Base-by-base conservation (phyloP, 2,113 vertebrate species). In the Aviceda subcristata region DNA sequence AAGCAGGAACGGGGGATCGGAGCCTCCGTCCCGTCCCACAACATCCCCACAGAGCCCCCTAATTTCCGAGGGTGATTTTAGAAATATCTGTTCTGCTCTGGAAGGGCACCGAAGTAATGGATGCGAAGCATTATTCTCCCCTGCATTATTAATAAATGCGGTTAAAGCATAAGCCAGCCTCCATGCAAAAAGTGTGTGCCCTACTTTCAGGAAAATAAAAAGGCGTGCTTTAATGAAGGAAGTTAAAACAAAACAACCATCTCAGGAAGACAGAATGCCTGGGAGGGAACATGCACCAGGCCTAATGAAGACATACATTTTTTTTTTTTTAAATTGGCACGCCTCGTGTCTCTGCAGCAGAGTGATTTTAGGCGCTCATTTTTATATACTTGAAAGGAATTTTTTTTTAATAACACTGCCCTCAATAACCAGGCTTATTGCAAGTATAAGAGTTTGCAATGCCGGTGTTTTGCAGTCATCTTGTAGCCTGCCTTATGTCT, bases 151-250 rank as follows among this genome's bases (percentile, higher is more conserved):
- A 86, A 97, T 81, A 48, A 93, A 27, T 2, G 26, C 73, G 24
- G 85, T 13, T 30, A 38, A 55, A 79, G 94, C 79, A 79, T 1
- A 32, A 92, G 64, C 62, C 85, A 82, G 63, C 10, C 68, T 72
- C 76, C 39, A 10, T 2, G 41, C 12, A 11, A 74, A 82, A 59
- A 86, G 67, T 4, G 51, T 3, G 41, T 51, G 93, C 48, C 96
- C 96, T 94, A 95, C 89, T 97, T 97, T 90, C 83, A 38, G 69
- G 64, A 32, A 92, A 94, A 92, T 34, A 72, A 91, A 87, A 92
- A 74, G 56, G 34, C 36, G 26, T 1, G 36, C 43, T 53, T 72
- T 84, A 94, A 91, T 26, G 79, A 92, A 83, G 78, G 71, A 72
- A 71, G 43, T 59, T 90, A 76, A 93, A 95, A 69, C 39, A 68